These are phyloP conservation scores for Colaptes auratus DNA, from an alignment of 2,113 vertebrate genomes.

Conservation along the genomic window DNA sequence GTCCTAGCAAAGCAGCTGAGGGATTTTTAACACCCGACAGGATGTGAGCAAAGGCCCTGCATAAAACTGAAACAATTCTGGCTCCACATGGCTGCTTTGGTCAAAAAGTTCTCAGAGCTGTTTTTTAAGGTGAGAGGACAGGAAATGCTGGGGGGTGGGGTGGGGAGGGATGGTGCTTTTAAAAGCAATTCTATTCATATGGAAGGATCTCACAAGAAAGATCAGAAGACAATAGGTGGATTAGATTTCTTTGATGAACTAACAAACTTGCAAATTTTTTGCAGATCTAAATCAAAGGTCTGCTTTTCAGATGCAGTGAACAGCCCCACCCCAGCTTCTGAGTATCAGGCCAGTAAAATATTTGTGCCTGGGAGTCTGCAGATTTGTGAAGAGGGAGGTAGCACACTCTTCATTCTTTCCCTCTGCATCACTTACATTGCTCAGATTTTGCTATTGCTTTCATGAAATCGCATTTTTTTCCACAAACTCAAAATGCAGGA, in stretches of 20 bases:
- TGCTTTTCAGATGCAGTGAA: constrained; percentile 3
- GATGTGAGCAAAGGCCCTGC: constrained; percentile 72
- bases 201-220: constrained; percentile 35
- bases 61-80: constrained; percentile 71
- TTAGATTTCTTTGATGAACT: constrained; percentile 24
- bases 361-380: not conserved
- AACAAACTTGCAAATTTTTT: not conserved
- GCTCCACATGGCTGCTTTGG: constrained; percentile 69
- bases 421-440: not conserved
- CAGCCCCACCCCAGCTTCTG: not conserved
- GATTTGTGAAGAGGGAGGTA: not conserved
- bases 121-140: constrained; percentile 76
- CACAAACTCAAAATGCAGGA: not conserved
- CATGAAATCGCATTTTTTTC: not conserved
- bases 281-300: not conserved
- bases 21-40: constrained; percentile 81
- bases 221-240: constrained; percentile 38
- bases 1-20: constrained; percentile 80
- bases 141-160: constrained; percentile 66
- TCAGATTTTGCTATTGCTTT: not conserved
- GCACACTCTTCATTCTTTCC: not conserved
- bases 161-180: not conserved
- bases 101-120: constrained; percentile 69
- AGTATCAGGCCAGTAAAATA: not conserved
- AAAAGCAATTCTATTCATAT: constrained; percentile 30